phyloP scores from a whole-genome alignment of 1,140 invertebrate species.

The Rhysida immarginata region DNA sequence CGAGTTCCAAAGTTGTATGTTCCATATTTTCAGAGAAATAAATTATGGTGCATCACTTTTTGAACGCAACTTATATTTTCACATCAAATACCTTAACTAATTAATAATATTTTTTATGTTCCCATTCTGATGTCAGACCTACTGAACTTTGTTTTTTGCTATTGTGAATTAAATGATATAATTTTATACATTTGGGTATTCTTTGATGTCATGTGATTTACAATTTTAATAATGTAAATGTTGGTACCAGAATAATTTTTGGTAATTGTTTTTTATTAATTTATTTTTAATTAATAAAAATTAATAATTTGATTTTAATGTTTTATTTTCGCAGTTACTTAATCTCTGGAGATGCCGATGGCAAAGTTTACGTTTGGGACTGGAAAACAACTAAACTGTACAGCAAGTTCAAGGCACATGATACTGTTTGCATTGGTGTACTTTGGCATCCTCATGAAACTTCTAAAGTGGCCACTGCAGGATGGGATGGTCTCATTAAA shows the following conservation, averaged over 20 bases:
- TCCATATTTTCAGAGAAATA: too few relatives aligned
- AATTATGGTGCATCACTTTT: too few relatives aligned
- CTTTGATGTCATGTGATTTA: too few relatives aligned
- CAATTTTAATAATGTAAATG: background rate
- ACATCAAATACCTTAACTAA: too few relatives aligned
- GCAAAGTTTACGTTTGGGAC: conserved; percentile 97
- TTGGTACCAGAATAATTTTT: conserved; percentile 6
- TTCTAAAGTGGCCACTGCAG: conserved; percentile 85
- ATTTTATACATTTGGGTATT: too few relatives aligned
- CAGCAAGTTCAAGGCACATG: conserved; percentile 97
- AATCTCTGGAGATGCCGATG: conserved; percentile 97
- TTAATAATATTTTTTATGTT: too few relatives aligned
- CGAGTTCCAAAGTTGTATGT: too few relatives aligned
- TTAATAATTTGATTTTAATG: background rate
- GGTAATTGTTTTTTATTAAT: background rate
- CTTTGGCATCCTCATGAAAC: conserved; percentile 99
- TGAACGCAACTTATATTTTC: too few relatives aligned
- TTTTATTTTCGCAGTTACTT: conserved; percentile 63
- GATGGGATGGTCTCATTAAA: conserved; percentile 97
- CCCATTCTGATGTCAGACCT: too few relatives aligned
- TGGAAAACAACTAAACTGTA: conserved; percentile 98
- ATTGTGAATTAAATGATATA: too few relatives aligned
- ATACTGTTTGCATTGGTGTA: conserved; percentile 83
- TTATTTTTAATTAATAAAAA: conserved; percentile 4
- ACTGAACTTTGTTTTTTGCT: too few relatives aligned